phyloP scores from a whole-genome alignment of 2,888 invertebrate genomes.

The Leucoptera coffeella region DNA sequence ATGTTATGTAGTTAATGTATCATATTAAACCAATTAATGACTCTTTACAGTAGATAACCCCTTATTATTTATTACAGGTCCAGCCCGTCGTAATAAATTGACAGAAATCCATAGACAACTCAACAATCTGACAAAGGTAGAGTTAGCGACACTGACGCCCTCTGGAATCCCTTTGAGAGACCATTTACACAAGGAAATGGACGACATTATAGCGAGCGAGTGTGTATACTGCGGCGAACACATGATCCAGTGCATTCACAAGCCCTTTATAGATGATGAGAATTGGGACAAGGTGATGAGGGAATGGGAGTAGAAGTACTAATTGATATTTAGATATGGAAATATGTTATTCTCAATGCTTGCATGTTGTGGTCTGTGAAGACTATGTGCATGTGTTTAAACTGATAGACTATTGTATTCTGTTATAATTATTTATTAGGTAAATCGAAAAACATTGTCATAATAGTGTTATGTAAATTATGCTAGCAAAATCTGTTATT shows the following conservation, averaged over 20 bases:
- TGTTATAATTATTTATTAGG: too few species aligned
- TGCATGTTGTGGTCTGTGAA: too few species aligned
- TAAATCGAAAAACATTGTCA: too few species aligned
- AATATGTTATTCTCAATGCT: too few species aligned
- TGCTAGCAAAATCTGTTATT: too few species aligned
- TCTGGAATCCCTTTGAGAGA: slow-evolving; percentile 53
- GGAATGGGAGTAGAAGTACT: slow-evolving; percentile 69
- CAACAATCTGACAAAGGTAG: slow-evolving; percentile 41
- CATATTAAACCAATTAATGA: too few species aligned
- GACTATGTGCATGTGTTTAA: too few species aligned
- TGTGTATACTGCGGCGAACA: slow-evolving; percentile 90
- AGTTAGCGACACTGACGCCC: slow-evolving; percentile 29
- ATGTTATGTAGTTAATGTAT: too few species aligned
- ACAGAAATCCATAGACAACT: slow-evolving; percentile 58
- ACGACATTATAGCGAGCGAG: slow-evolving; percentile 84
- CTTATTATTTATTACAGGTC: slow-evolving; percentile 19
- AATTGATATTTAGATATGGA: too few species aligned
- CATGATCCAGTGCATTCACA: slow-evolving; percentile 87
- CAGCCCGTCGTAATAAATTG: slow-evolving; percentile 55
- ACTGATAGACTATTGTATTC: too few species aligned
- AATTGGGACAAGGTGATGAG: slow-evolving; percentile 77
- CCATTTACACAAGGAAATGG: slow-evolving; percentile 72
- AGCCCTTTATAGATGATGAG: slow-evolving; percentile 78
- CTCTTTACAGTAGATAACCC: too few species aligned
- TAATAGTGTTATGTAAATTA: too few species aligned